Evolutionary conservation across 2,888 invertebrate species (phyloP).

Genomic region (Drosophila eohydei): DNA sequence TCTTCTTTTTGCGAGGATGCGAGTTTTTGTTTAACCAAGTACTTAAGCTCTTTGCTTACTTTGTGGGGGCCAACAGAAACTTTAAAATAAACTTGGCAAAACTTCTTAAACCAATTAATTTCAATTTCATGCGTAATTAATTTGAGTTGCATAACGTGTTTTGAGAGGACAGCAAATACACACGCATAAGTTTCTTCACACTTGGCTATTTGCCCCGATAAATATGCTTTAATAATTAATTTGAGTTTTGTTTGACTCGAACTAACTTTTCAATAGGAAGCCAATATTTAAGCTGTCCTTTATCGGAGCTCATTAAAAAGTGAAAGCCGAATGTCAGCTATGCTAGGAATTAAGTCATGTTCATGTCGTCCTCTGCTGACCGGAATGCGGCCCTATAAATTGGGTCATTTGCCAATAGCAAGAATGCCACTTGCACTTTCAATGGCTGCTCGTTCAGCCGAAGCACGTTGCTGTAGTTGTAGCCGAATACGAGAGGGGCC

Average conservation of each 20-base stretch:
- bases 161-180: constrained; percentile 19
- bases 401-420: constrained; percentile 78
- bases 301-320: constrained; percentile 56
- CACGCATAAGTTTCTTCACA: constrained; percentile 15
- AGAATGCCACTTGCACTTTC: constrained; percentile 78
- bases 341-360: constrained; percentile 45
- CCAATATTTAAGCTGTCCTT: constrained; percentile 12
- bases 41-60: constrained; percentile 68
- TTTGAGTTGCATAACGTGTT: constrained; percentile 79
- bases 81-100: constrained; percentile 75
- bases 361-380: constrained; percentile 52
- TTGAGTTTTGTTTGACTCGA: not conserved
- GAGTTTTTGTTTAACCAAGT: constrained; percentile 79
- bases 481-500: constrained; percentile 22
- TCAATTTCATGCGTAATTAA: constrained; percentile 79
- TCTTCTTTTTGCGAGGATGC: constrained; percentile 14
- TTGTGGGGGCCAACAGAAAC: constrained; percentile 55
- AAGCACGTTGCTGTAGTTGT: constrained; percentile 45
- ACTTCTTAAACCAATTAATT: constrained; percentile 78
- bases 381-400: constrained; percentile 73
- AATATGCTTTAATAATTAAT: constrained; percentile 6
- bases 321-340: constrained; percentile 55
- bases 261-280: constrained; percentile 18
- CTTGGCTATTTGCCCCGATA: not conserved
- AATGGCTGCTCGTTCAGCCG: constrained; percentile 62